phyloP scores from a whole-genome alignment of 2,888 invertebrate species.

The Blastobasis lacticolella region DNA sequence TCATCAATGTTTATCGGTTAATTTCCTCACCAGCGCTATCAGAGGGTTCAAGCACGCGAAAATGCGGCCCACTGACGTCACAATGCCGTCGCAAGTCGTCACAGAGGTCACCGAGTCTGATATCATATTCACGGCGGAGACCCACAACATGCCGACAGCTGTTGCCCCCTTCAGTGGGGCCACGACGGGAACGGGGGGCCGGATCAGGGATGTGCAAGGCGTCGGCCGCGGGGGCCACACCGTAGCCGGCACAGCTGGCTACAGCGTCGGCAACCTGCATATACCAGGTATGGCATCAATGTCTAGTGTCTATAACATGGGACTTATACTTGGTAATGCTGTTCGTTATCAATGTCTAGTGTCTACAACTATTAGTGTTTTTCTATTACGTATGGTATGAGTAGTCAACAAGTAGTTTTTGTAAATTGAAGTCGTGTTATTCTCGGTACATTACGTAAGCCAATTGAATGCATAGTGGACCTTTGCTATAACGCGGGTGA shows the following conservation, averaged over 20 bases:
- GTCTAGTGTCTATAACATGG: no score
- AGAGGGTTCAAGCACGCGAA: conserved; percentile 83
- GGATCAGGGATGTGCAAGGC: conserved; percentile 95
- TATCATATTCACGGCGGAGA: conserved; percentile 98
- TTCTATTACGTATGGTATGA: no score
- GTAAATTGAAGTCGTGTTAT: no score
- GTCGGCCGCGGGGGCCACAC: conserved; percentile 96
- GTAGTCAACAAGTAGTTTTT: no score
- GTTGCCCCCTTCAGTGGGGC: conserved; percentile 99
- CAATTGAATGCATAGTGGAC: no score
- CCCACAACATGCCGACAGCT: conserved; percentile 98
- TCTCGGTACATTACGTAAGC: no score
- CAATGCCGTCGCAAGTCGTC: conserved; percentile 77
- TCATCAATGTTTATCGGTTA: no score
- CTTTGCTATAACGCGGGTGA: no score
- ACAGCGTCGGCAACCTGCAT: conserved; percentile 93
- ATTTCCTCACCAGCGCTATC: conserved; percentile 80
- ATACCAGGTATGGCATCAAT: conserved; percentile 80
- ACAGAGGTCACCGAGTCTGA: conserved; percentile 79
- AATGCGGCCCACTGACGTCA: conserved; percentile 77
- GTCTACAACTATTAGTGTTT: no score
- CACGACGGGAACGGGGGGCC: conserved; percentile 97
- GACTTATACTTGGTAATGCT: no score
- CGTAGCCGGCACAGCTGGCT: conserved; percentile 97
- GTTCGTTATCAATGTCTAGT: no score